Evolutionary conservation across 2,797 vertebrate species (phyloP).

Genomic region (Nyctibius grandis): DNA sequence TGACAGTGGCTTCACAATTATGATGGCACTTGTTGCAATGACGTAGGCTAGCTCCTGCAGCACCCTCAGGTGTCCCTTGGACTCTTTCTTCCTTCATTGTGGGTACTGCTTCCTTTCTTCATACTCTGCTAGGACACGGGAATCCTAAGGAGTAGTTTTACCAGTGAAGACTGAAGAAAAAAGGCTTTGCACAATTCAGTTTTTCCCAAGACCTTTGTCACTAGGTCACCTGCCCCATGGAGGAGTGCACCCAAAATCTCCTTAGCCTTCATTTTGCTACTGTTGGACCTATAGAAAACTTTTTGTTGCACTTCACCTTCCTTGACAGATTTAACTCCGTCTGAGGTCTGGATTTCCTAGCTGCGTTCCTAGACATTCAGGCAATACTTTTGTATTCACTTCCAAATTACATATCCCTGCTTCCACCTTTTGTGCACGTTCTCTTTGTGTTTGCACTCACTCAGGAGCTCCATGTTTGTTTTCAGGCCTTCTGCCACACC

Average conservation of each 20-base stretch:
- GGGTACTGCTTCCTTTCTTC: background rate
- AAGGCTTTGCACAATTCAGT: background rate
- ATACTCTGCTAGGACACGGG: background rate
- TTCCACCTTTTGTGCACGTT: background rate
- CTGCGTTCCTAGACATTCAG: background rate
- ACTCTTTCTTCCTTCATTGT: background rate
- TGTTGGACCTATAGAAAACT: background rate
- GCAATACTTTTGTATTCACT: background rate
- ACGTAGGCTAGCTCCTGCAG: background rate
- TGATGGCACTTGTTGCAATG: background rate
- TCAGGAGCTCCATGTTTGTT: background rate
- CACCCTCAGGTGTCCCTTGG: background rate
- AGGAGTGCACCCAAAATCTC: background rate
- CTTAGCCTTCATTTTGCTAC: background rate
- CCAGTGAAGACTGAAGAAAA: background rate
- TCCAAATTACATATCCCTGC: background rate
- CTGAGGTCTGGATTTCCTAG: background rate
- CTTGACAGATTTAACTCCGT: background rate
- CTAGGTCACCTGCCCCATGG: rapidly evolving
- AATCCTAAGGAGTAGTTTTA: background rate
- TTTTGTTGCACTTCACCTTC: background rate
- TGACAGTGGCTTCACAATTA: background rate
- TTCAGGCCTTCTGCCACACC: background rate
- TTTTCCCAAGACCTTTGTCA: background rate
- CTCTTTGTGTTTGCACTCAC: background rate